A percentile compares a stretch with the other conserved stretches of the same genome.
phyloP scores from a whole-genome alignment of 2,113 vertebrate genomes.

The Peromyscus californicus region DNA sequence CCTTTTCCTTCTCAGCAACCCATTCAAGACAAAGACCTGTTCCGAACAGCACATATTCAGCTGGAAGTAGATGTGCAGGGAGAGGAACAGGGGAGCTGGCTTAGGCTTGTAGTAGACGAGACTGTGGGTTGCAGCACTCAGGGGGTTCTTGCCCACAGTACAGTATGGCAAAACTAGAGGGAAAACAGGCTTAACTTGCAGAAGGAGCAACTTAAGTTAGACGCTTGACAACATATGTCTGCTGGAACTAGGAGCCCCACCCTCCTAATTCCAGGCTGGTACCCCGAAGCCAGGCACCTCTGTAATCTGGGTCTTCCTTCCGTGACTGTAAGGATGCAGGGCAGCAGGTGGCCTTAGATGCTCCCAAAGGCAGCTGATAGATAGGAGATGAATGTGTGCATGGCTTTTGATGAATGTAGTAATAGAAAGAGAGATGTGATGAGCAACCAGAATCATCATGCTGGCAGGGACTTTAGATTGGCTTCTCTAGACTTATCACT shows the following conservation, averaged over 20 bases:
- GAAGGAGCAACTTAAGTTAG: neutral
- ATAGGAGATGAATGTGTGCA: too few species aligned
- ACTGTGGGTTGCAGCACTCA: accelerated
- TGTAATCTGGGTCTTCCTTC: neutral
- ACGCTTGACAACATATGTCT: neutral
- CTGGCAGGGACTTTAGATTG: neutral
- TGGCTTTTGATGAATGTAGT: neutral
- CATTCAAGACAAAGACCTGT: neutral
- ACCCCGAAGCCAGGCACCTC: neutral
- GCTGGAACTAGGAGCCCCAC: neutral
- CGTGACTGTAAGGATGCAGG: neutral
- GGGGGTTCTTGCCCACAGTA: neutral
- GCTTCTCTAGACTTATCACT: neutral
- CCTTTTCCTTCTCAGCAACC: neutral
- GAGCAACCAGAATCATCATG: neutral
- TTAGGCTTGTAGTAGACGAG: neutral
- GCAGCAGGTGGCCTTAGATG: neutral
- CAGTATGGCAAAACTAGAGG: neutral
- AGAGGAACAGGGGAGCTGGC: neutral
- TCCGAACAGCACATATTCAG: neutral
- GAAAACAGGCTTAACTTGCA: neutral
- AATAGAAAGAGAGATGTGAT: neutral
- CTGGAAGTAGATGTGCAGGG: accelerated
- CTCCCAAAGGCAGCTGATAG: accelerated
- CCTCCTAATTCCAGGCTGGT: neutral